Evolutionary conservation across 2,113 vertebrate genomes (phyloP), one percentile per base, ranked within the genome.

Genomic region (Thymallus thymallus): DNA sequence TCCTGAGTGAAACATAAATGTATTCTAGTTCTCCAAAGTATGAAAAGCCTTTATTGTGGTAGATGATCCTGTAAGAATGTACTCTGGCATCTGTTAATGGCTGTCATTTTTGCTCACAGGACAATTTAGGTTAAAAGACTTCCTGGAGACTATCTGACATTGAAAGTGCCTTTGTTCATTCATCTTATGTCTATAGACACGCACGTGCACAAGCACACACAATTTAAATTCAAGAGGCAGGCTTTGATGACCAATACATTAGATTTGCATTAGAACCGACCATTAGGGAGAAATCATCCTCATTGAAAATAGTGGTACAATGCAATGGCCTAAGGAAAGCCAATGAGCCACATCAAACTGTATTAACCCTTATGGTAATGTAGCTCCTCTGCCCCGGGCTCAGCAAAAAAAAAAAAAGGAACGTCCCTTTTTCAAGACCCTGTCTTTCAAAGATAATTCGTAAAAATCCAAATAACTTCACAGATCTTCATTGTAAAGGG

Each of bases 271-370:
- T 91, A 92, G 83, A 86, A 30, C 85, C 79, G 73, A 80, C 90
- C 91, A 88, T 91, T 89, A 90, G 77, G 76, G 87, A 46, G 78
- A 87, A 84, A 89, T 91, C 88, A 86, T 84, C 83, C 81, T 85
- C 76, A 82, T 85, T 20, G 88, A 91, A 91, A 91, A 92, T 83
- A 84, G 85, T 76, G 48, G 82, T 45, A 78, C 85, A 75, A 51
- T 74, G 79, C 75, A 73, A 77, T 68, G 79, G 89, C 83, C 81
- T 82, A 76, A 74, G 74, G 84, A 80, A 75, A 86, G 76, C 84
- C 87, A 92, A 92, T 92, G 91, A 91, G 90, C 83, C 88, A 56
- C 85, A 80, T 71, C 79, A 80, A 88, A 91, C 88, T 84, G 85
- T 87, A 92, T 92, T 90, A 91, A 79, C 76, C 62, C 68, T 82